Conservation (phyloP, 2,113 vertebrate genomes). For the Ammodytes dubius region DNA sequence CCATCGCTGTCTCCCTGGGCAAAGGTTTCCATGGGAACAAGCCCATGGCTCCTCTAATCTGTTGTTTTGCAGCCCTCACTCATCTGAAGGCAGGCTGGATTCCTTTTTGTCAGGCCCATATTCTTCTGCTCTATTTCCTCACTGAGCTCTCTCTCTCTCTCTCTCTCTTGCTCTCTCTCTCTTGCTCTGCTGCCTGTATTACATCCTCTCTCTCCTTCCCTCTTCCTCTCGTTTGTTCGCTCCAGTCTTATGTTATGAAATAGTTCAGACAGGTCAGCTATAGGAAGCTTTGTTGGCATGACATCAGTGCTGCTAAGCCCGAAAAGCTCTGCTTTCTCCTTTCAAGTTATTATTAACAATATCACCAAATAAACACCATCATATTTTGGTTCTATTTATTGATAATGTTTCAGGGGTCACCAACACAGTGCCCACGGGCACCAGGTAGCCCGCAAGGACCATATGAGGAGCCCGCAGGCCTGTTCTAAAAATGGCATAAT, state of each 20-base stretch:
- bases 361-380: no score
- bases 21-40: slow-evolving; percentile 87
- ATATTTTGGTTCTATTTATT: no score
- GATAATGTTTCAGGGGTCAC: no score
- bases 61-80: slow-evolving; percentile 80
- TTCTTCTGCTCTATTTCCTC: slow-evolving; percentile 87
- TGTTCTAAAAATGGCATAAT: no score
- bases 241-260: slow-evolving; percentile 36
- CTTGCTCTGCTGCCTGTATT: background rate
- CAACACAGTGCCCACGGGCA: no score
- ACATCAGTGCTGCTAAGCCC: no score
- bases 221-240: background rate
- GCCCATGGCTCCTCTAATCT: slow-evolving; percentile 80
- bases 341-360: no score
- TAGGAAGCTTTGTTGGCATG: background rate
- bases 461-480: no score
- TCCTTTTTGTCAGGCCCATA: slow-evolving; percentile 84
- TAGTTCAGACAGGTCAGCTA: slow-evolving; percentile 28
- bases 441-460: no score
- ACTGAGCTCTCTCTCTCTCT: slow-evolving; percentile 25
- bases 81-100: slow-evolving; percentile 81
- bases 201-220: background rate
- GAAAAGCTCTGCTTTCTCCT: no score
- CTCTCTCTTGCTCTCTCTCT: background rate
- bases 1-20: slow-evolving; percentile 75